Evolutionary conservation across 2,113 vertebrate genomes (phyloP).

Genomic region (Myotis lucifugus): DNA sequence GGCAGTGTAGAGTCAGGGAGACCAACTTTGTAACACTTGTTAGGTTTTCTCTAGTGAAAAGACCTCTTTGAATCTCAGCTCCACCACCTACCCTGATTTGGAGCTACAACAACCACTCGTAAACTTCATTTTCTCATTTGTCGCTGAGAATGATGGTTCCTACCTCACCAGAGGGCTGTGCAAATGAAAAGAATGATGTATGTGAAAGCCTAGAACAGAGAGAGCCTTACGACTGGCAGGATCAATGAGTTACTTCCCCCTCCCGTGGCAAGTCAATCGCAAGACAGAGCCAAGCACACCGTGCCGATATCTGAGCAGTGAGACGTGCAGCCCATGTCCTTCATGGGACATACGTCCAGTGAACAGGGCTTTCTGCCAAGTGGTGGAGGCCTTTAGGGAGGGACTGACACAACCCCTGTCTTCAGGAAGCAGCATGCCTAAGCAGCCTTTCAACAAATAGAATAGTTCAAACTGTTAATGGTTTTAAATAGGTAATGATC

Average conservation of each 20-base stretch:
- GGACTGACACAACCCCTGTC: not conserved
- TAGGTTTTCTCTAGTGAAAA: conserved; percentile 5
- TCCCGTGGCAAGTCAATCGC: not conserved
- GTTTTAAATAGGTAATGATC: conserved; percentile 65
- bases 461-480: conserved; percentile 6
- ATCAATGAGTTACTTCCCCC: not conserved
- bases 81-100: not conserved
- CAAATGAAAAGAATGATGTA: not conserved
- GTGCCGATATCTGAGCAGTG: not conserved
- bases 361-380: not conserved
- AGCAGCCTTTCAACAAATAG: not conserved
- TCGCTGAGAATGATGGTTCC: not conserved
- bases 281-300: not conserved
- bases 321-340: not conserved
- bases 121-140: not conserved
- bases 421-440: not conserved
- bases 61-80: not conserved
- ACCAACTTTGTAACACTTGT: not conserved
- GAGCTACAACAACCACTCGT: not conserved
- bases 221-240: not conserved
- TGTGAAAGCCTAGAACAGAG: not conserved
- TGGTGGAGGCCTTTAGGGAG: not conserved
- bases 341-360: not conserved
- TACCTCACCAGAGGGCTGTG: not conserved
- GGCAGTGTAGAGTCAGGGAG: not conserved